Evolutionary conservation across 1,140 invertebrate genomes (phyloP).

Genomic region (Zaprionus kolodkinae): DNA sequence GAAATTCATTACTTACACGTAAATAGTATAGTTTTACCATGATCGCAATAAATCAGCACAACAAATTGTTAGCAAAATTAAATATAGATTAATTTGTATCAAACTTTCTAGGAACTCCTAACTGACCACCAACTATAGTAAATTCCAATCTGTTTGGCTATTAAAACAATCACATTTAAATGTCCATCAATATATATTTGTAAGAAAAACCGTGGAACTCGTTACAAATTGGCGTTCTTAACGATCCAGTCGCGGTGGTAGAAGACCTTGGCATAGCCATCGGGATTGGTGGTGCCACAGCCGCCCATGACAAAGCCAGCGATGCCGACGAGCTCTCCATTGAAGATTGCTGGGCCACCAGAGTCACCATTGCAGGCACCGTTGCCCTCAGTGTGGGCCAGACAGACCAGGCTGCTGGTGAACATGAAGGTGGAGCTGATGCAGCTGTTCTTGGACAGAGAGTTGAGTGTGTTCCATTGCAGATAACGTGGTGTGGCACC

Average conservation of each 20-base stretch:
- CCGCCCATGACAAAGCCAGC: constrained; percentile 31
- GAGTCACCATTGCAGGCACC: constrained; percentile 48
- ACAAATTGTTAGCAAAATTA: background rate
- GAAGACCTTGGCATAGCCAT: constrained; percentile 85
- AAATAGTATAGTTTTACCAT: background rate
- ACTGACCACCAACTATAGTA: background rate
- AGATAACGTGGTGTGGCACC: constrained; percentile 45
- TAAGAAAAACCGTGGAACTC: background rate
- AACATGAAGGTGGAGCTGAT: constrained; percentile 15
- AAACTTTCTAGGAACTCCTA: background rate
- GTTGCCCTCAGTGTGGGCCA: constrained; percentile 25
- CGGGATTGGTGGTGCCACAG: constrained; percentile 71
- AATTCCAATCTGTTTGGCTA: background rate
- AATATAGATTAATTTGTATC: background rate
- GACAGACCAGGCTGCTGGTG: constrained; percentile 33
- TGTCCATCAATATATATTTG: background rate
- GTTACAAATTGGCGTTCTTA: constrained; percentile 2
- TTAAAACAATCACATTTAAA: background rate
- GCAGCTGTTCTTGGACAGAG: constrained; percentile 15
- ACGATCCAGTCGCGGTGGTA: constrained; percentile 83
- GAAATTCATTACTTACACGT: background rate
- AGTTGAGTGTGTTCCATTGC: constrained; percentile 37
- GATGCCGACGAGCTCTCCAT: constrained; percentile 44
- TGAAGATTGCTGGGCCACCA: constrained; percentile 40
- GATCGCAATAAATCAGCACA: background rate